Base-by-base conservation (phyloP, 2,113 vertebrate species). In the Ictalurus furcatus region DNA sequence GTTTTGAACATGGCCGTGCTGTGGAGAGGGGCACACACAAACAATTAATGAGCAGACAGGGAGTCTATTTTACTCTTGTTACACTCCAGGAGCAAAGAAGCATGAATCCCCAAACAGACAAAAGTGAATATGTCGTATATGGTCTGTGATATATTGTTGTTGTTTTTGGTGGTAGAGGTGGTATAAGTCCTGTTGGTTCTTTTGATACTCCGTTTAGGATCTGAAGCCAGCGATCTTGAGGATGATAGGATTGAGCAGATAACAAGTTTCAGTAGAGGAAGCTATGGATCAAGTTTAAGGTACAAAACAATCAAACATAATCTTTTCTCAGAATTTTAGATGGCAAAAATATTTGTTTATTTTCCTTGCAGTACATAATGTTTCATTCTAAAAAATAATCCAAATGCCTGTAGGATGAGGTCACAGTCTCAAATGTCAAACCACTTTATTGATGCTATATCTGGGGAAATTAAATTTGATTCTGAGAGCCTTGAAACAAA, bases 11-110 rank as follows among this genome's bases (percentile, higher is more conserved):
- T 1, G 96, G 96, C 23, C 86, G 79, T 58, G 95, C 94, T 21
- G 94, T 96, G 89, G 96, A 96, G 92, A 94, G 76, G 61, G 96
- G 96, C 40, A 92, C 94, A 3, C 96, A 96, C 89, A 91, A 67
- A 44, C 93, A 96, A 78, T 94, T 97, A 0, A 63, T 48, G 44
- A 48, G 44, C 28, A 95, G 83, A 82, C 86, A 95, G 91, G 96
- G 96, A 0, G 95, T 97, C 84, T 97, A 95, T 89, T 97, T 96
- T 88, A 96, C 95, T 19, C 89, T 97, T 65, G 95, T 96, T 89
- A 96, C 95, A 14, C 93, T 96, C 67, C 96, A 97, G 91, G 95
- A 94, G 85, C 93, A 95, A 89, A 90, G 78, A 56, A 85, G 58
- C 44, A 48, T 34, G 85, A 90, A 80, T 69, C 74, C 79, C 67